Base-by-base conservation (phyloP, 2,113 vertebrate genomes). In the Sapayoa aenigma region DNA sequence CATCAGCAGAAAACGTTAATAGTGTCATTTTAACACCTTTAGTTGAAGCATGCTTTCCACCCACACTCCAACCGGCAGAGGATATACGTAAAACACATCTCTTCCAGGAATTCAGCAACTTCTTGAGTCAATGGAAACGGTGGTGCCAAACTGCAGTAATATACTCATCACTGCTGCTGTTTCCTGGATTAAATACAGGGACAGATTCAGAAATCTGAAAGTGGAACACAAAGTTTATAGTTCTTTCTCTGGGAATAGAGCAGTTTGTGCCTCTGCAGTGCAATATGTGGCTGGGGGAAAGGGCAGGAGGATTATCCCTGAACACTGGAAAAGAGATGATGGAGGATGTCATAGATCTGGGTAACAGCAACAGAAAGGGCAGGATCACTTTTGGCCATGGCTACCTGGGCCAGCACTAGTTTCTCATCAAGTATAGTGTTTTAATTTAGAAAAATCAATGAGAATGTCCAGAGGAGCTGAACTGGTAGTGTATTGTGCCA, bases 1-100 rank as follows among this genome's bases (percentile, higher is more conserved):
- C 66, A 85, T 74, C 53, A 76, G 88, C 82, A 79, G 58, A 81
- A 87, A 16, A 12, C 58, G 73, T 89, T 93, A 95, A 83, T 58
- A 88, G 81, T 46, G 59, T 80, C 63, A 90, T 91, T 93, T 93
- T 90, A 88, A 78, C 87, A 88, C 82, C 83, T 83, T 92, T 50
- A 82, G 44, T 76, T 95, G 68, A 85, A 95, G 35, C 59, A 67
- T 71, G 87, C 42, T 87, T 83, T 77, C 75, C 87, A 83, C 95
- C 87, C 93, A 93, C 90, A 65, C 47, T 90, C 87, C 82, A 94
- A 59, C 93, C 94, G 94, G 82, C 84, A 47, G 59, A 76, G 71
- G 55, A 83, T 74, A 69, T 55, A 93, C 11, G 42, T 73, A 87
- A 91, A 69, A 13, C 50, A 33, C 35, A 46, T 63, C 58, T 79